Conservation (phyloP, 2,888 invertebrate species). For the Microctonus hyperodae region DNA sequence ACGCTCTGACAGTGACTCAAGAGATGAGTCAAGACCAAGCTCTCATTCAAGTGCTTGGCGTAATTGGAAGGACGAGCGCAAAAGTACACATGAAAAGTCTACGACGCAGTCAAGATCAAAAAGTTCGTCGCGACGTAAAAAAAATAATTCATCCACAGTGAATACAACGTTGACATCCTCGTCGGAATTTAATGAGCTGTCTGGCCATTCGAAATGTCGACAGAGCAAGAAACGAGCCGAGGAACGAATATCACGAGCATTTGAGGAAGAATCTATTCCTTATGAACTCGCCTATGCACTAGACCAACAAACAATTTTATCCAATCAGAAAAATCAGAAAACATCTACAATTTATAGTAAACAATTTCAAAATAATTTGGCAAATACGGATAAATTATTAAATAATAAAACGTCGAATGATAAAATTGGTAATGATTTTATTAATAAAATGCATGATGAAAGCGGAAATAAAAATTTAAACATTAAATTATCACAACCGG, state of each 20-base stretch:
- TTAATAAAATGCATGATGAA: conserved; percentile 2
- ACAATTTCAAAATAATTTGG: conserved; percentile 37
- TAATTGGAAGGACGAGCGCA: conserved; percentile 17
- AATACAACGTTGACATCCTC: conserved; percentile 1
- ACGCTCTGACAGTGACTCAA: conserved; percentile 52
- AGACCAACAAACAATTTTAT: conserved; percentile 1
- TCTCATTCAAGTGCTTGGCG: not conserved
- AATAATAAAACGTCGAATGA: conserved; percentile 7
- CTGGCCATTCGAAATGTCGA: conserved; percentile 46
- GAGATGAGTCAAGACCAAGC: conserved; percentile 35
- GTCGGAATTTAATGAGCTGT: conserved; percentile 21
- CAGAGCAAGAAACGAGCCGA: conserved; percentile 59
- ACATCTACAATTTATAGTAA: conserved; percentile 36
- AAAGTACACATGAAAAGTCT: conserved; percentile 9
- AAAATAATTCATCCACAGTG: not conserved
- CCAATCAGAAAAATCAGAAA: conserved; percentile 20
- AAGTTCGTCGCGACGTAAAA: conserved; percentile 17
- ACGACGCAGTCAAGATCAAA: conserved; percentile 21
- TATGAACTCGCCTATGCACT: conserved; percentile 21
- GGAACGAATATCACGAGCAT: conserved; percentile 54
- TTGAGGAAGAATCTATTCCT: conserved; percentile 48
- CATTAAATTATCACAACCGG: conserved; percentile 7
- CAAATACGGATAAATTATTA: conserved; percentile 12
- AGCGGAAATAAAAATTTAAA: not conserved
- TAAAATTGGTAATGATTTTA: conserved; percentile 1